Base-by-base conservation (phyloP, 1,140 invertebrate species). In the Lycorma delicatula region DNA sequence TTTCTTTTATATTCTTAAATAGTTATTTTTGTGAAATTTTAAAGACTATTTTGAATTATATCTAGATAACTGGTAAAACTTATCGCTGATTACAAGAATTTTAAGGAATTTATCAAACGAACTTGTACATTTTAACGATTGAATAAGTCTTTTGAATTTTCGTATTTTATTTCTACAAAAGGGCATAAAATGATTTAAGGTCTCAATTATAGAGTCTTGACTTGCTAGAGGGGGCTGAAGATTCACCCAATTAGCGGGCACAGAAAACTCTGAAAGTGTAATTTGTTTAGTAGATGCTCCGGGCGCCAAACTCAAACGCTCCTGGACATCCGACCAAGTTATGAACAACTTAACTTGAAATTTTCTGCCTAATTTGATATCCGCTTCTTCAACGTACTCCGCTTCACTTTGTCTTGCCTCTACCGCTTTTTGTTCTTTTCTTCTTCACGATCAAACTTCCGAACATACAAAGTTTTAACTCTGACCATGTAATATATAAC, bases 181-280 rank as follows among this genome's bases (percentile, higher is more conserved):
- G 6, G 23, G 41, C n/a, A 44, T 44, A 44, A 44, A 44, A 44
- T 44, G 41, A 44, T 44, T 44, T 44, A 44, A 44, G 41, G 41
- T 44, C 41, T 44, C 41, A 44, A 44, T 44, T 44, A 44, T 20
- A 44, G 41, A 18, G 5, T 16, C 9, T 16, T 20, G 41, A 22
- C 41, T 22, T 3, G 41, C 41, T 11, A 20, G 41, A 16, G 13
- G 41, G n/a, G 11, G 5, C 5, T 44, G 6, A 44, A 44, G 16
- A 44, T 44, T 22, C 11, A 18, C 41, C 41, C 6, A 44, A 44
- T 44, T 44, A 44, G 41, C 41, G 41, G 41, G 41, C n/a, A 18
- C 41, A 44, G 41, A 44, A 44, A 44, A 44, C 41, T 44, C 41
- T 44, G 41, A 44, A 41, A 44, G 41, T 44, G 41, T 44, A 44